These are phyloP conservation scores for Drosophila ironensis DNA, from an alignment of 1,140 invertebrate genomes.

Conservation along the genomic window DNA sequence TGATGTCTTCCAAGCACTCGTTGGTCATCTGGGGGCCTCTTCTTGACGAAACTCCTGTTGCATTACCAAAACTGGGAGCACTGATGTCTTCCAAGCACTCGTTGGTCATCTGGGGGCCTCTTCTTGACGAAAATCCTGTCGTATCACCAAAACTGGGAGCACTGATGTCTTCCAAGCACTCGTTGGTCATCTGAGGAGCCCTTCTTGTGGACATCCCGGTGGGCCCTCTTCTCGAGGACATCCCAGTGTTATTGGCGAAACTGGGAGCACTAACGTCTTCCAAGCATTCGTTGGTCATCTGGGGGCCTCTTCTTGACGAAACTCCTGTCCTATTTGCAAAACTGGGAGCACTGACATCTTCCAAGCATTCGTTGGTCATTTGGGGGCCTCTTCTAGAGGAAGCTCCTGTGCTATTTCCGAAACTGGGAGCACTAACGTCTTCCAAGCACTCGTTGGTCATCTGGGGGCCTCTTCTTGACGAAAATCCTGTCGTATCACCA, in stretches of 20 bases:
- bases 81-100: neutral
- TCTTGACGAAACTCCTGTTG: neutral
- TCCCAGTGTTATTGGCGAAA: no score
- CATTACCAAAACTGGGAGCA: neutral
- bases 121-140: neutral
- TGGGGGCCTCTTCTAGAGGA: neutral
- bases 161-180: neutral
- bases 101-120: neutral
- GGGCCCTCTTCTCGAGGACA: neutral
- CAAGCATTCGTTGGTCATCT: neutral
- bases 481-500: neutral
- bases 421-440: neutral
- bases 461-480: neutral
- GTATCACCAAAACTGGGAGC: neutral
- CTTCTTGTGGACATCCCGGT: neutral
- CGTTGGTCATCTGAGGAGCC: neutral
- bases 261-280: neutral
- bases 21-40: neutral
- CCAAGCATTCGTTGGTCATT: neutral
- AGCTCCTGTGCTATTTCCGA: neutral
- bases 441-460: neutral
- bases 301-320: neutral
- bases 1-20: neutral
- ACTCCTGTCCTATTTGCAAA: neutral
- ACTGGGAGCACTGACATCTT: constrained; percentile 1